These are phyloP conservation scores for Physella acuta DNA, from an alignment of 1,140 invertebrate genomes.

Conservation along the genomic window DNA sequence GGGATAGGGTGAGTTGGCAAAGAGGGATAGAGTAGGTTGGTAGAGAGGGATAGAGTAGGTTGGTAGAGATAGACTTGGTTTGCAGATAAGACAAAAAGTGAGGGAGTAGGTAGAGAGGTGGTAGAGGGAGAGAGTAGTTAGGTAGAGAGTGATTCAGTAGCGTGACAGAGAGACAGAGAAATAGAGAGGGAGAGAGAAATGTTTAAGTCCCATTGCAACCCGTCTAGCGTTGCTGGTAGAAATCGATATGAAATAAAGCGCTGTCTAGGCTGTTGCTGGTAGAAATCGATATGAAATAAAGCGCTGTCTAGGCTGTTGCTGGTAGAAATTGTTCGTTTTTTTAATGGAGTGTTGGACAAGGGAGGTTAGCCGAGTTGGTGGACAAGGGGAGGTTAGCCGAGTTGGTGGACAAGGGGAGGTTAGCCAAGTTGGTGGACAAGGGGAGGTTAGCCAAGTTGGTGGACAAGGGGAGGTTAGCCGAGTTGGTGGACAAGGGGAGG, in stretches of 20 bases:
- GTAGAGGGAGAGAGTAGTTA: neutral
- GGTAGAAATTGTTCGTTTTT: neutral
- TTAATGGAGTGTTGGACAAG: neutral
- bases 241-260: neutral
- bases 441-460: neutral
- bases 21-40: neutral
- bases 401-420: neutral
- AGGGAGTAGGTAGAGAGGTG: neutral
- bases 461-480: neutral
- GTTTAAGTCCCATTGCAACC: neutral
- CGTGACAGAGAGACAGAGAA: neutral
- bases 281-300: neutral
- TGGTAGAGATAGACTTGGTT: neutral
- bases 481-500: neutral
- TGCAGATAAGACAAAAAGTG: neutral
- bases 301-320: neutral
- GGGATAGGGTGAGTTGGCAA: neutral
- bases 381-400: neutral
- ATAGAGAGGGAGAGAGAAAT: neutral
- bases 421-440: neutral
- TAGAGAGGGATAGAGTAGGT: neutral
- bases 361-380: neutral
- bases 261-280: neutral
- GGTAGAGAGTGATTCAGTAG: neutral
- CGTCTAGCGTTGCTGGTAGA: neutral